A percentile compares a stretch with the other conserved stretches of the same genome.
These are phyloP conservation scores for Ametastegia equiseti DNA, from an alignment of 2,888 invertebrate species.

Conservation along the genomic window DNA sequence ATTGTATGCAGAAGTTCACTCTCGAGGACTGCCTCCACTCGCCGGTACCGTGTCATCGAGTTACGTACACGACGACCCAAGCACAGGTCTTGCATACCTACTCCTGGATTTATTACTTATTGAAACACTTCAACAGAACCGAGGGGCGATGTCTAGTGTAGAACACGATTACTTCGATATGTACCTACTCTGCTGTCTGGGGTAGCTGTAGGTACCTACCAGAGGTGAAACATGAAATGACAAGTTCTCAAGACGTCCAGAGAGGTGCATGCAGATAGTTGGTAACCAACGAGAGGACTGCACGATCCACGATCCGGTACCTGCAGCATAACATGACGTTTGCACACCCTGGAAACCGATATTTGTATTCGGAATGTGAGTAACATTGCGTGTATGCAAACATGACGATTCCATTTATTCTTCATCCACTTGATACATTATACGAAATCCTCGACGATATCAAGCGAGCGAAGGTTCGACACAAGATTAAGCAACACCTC, in stretches of 20 bases:
- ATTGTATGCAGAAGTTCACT: conserved; percentile 26
- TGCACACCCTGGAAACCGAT: background rate
- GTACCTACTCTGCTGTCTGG: background rate
- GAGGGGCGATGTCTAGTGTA: background rate
- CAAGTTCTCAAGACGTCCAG: conserved; percentile 32
- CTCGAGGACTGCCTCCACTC: conserved; percentile 34
- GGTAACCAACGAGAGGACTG: background rate
- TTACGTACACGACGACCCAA: background rate
- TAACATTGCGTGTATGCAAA: background rate
- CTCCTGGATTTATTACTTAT: conserved; percentile 37
- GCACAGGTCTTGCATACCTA: conserved; percentile 22
- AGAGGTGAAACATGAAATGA: conserved; percentile 21
- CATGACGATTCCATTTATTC: conserved; percentile 8
- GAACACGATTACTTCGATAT: conserved; percentile 27
- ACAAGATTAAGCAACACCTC: background rate
- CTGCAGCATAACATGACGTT: conserved; percentile 8
- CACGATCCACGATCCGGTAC: background rate
- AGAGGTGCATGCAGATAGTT: background rate
- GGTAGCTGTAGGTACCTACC: too few species aligned
- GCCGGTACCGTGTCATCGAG: conserved; percentile 32
- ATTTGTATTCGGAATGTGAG: conserved; percentile 4
- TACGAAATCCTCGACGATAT: background rate
- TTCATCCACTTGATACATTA: background rate
- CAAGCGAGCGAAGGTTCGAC: too few species aligned
- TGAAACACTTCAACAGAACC: conserved; percentile 21